A percentile compares a stretch with the other conserved stretches of the same genome.
Evolutionary conservation across 2,797 vertebrate species (phyloP).

Genomic region (Molossus alvarezi): DNA sequence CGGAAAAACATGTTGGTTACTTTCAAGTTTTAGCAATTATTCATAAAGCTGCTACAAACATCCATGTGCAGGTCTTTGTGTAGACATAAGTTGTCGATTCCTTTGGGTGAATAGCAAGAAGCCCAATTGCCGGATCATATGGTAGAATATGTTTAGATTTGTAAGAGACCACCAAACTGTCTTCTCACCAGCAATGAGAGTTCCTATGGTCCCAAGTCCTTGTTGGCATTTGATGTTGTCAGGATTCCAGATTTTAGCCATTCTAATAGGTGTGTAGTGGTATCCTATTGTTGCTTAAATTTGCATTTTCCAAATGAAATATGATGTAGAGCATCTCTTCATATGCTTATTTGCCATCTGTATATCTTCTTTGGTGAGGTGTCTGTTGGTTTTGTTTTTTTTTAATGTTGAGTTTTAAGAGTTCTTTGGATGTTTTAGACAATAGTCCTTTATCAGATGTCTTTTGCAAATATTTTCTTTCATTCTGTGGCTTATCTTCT

Average conservation of each 20-base stretch:
- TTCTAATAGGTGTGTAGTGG: not conserved
- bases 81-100: not conserved
- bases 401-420: not conserved
- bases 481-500: not conserved
- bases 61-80: not conserved
- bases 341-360: not conserved
- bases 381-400: not conserved
- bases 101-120: not conserved
- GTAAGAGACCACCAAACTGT: not conserved
- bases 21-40: not conserved
- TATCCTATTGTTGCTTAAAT: not conserved
- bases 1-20: not conserved
- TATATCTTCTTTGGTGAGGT: not conserved
- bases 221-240: not conserved
- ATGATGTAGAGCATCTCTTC: not conserved
- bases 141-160: not conserved
- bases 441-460: not conserved
- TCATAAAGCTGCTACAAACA: not conserved
- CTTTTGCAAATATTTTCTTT: constrained; percentile 2
- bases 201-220: not conserved
- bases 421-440: not conserved
- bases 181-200: not conserved
- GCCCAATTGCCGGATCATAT: not conserved
- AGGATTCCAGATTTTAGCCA: not conserved
- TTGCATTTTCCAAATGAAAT: not conserved